These are phyloP conservation scores for Cyprinodon diabolis DNA, from an alignment of 2,797 vertebrate genomes.

Conservation along the genomic window DNA sequence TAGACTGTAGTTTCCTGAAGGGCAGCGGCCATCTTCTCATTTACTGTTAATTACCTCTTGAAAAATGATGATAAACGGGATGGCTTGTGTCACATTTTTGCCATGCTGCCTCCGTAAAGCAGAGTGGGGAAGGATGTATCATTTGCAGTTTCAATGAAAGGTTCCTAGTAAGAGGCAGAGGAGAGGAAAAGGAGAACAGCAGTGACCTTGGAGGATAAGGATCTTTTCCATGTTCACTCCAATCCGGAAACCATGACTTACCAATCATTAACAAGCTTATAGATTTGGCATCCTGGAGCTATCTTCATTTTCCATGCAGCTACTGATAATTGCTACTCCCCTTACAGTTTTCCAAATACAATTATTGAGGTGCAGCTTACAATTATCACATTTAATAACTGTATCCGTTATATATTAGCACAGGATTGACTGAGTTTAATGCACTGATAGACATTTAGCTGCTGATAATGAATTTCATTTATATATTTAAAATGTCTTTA, in stretches of 20 bases:
- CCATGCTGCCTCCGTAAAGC: constrained; percentile 34
- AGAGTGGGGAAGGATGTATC: constrained; percentile 45
- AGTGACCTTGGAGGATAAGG: constrained; percentile 82
- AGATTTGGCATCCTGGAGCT: constrained; percentile 54
- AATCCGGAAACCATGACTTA: constrained; percentile 74
- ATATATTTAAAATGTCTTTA: constrained; percentile 1
- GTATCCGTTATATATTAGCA: constrained; percentile 21
- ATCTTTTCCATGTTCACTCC: constrained; percentile 79
- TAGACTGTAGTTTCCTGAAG: neutral
- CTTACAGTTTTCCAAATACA: constrained; percentile 39
- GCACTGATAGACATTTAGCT: neutral
- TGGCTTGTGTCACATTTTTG: constrained; percentile 28
- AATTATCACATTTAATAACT: constrained; percentile 49
- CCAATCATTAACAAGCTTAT: constrained; percentile 77
- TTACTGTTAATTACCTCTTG: constrained; percentile 43
- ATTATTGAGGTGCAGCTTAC: constrained; percentile 33
- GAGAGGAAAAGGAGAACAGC: constrained; percentile 75
- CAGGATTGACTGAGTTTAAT: neutral
- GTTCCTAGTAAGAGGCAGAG: constrained; percentile 69
- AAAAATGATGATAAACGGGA: constrained; percentile 43
- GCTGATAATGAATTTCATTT: constrained; percentile 3
- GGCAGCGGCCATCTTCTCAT: constrained; percentile 22
- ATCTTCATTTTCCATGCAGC: constrained; percentile 58
- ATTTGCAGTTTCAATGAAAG: constrained; percentile 76
- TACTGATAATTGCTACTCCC: constrained; percentile 44